These are phyloP conservation scores for Platycheirus rosarum DNA, from an alignment of 2,888 invertebrate species.

Conservation along the genomic window DNA sequence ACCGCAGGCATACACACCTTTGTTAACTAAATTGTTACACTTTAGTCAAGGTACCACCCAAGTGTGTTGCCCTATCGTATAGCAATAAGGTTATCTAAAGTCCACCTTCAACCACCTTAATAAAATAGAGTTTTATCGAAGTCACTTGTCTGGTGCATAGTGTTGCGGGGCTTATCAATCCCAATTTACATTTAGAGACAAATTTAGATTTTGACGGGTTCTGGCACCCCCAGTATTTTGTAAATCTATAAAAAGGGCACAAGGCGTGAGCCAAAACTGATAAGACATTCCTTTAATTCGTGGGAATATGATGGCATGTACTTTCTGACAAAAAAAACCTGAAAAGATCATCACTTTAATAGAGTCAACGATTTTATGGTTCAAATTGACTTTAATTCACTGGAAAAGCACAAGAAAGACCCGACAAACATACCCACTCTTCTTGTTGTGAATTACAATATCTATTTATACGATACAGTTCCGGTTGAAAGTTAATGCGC, in stretches of 20 bases:
- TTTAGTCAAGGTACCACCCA: constrained; percentile 22
- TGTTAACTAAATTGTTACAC: constrained; percentile 1
- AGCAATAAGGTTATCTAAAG: constrained; percentile 39
- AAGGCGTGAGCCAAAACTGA: constrained; percentile 24
- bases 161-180: constrained; percentile 48
- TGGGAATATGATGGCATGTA: constrained; percentile 27
- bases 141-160: constrained; percentile 33
- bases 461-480: constrained; percentile 3
- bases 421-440: constrained; percentile 3
- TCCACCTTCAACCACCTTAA: constrained; percentile 49
- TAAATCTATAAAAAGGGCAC: not conserved
- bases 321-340: not conserved
- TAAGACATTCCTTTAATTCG: constrained; percentile 36
- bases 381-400: constrained; percentile 35
- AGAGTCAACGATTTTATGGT: constrained; percentile 44
- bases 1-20: not conserved
- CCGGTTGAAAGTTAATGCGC: constrained; percentile 56
- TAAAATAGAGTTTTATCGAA: constrained; percentile 62
- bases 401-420: constrained; percentile 10
- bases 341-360: constrained; percentile 30
- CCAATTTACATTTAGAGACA: constrained; percentile 57
- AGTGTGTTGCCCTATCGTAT: constrained; percentile 13
- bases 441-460: constrained; percentile 14
- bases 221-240: constrained; percentile 11
- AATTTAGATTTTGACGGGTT: constrained; percentile 48